Evolutionary conservation across 2,113 vertebrate species (phyloP).

Genomic region (Phasianus colchicus): DNA sequence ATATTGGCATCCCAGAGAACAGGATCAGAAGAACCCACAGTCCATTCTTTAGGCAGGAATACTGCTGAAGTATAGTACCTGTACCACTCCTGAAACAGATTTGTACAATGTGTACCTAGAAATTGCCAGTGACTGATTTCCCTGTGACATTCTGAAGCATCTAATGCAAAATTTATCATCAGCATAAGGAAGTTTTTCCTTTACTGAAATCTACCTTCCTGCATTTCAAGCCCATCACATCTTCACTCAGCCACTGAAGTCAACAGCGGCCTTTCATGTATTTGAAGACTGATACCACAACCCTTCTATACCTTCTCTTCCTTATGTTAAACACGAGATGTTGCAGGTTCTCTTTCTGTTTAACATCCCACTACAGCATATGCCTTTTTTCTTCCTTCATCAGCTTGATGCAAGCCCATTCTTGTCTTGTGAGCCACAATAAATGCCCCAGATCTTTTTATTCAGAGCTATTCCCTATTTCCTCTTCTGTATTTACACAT

Average conservation of each 20-base stretch:
- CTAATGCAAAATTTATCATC: accelerated
- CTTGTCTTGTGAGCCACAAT: neutral
- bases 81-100: neutral
- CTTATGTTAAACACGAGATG: neutral
- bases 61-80: neutral
- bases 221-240: neutral
- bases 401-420: neutral
- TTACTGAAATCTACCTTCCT: neutral
- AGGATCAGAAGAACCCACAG: neutral
- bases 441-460: neutral
- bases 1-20: neutral
- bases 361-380: conserved; percentile 32
- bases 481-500: no score
- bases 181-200: neutral
- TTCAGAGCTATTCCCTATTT: neutral
- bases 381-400: conserved; percentile 2
- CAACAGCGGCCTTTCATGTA: neutral
- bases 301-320: neutral
- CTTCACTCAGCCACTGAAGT: neutral
- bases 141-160: neutral
- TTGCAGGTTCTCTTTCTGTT: conserved; percentile 15
- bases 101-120: neutral
- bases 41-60: neutral
- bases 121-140: neutral
- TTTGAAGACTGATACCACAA: neutral